These are phyloP conservation scores for Bedellia somnulentella DNA, from an alignment of 2,888 invertebrate species.

Conservation along the genomic window DNA sequence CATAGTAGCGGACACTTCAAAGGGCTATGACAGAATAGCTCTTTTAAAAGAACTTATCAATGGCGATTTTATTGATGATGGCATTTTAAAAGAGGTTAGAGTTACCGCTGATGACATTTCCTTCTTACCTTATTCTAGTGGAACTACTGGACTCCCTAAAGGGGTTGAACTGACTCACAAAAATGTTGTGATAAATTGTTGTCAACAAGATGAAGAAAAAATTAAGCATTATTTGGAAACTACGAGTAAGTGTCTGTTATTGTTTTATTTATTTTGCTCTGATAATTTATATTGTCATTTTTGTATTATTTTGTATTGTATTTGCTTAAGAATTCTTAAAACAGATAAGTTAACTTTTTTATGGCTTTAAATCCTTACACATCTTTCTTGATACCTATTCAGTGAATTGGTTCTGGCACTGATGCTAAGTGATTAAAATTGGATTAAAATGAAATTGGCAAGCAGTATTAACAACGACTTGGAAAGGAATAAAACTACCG, in stretches of 20 bases:
- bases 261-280: no score
- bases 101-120: conserved; percentile 55
- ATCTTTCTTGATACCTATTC: no score
- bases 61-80: conserved; percentile 43
- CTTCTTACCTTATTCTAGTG: conserved; percentile 79
- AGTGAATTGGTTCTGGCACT: no score
- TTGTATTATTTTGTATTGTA: neutral
- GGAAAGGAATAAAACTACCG: no score
- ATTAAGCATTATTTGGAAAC: conserved; percentile 23
- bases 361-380: no score
- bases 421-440: no score
- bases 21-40: conserved; percentile 51
- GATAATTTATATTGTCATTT: neutral
- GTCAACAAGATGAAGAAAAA: conserved; percentile 22
- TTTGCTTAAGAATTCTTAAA: no score
- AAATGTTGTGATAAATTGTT: conserved; percentile 49
- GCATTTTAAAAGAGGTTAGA: conserved; percentile 33
- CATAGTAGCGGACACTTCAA: conserved; percentile 21
- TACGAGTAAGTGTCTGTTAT: conserved; percentile 23
- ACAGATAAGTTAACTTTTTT: no score
- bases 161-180: conserved; percentile 68
- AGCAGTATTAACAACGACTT: no score
- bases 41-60: conserved; percentile 61
- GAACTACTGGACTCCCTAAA: conserved; percentile 81
- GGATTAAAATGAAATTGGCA: no score